Conservation (phyloP, 2,888 invertebrate genomes). For the Zaprionus bogoriensis region DNA sequence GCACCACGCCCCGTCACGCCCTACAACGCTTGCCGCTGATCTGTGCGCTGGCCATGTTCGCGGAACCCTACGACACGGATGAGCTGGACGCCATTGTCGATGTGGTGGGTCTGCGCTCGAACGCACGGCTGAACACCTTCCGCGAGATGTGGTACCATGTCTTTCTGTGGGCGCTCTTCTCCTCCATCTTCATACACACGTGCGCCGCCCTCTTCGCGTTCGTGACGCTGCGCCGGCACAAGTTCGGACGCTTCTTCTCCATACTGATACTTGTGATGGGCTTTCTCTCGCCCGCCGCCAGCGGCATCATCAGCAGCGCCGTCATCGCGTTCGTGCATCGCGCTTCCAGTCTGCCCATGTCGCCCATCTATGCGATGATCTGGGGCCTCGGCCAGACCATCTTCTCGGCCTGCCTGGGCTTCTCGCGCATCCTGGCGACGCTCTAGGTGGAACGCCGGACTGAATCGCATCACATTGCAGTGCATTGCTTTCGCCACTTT, state of each 20-base stretch:
- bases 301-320: constrained; percentile 94
- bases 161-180: constrained; percentile 97
- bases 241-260: constrained; percentile 97
- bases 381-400: constrained; percentile 98
- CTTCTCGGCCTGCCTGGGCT: constrained; percentile 94
- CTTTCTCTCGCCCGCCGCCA: constrained; percentile 92
- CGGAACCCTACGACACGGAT: constrained; percentile 81
- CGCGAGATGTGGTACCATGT: constrained; percentile 98
- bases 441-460: constrained; percentile 85
- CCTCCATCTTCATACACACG: constrained; percentile 95
- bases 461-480: constrained; percentile 20
- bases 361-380: constrained; percentile 94
- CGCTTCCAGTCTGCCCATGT: constrained; percentile 94
- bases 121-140: constrained; percentile 88
- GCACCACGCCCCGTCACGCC: neutral
- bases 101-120: constrained; percentile 87
- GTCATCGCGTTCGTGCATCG: constrained; percentile 96
- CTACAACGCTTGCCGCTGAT: neutral
- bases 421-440: constrained; percentile 95
- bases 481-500: too few relatives aligned
- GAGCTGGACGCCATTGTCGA: constrained; percentile 88
- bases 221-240: constrained; percentile 95
- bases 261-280: constrained; percentile 94
- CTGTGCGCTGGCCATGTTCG: constrained; percentile 71
- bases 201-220: constrained; percentile 96